Percentiles rank a stretch among this genome's conserved stretches.
Evolutionary conservation across 1,140 invertebrate genomes (phyloP).

Genomic region (Penaeus japonicus): DNA sequence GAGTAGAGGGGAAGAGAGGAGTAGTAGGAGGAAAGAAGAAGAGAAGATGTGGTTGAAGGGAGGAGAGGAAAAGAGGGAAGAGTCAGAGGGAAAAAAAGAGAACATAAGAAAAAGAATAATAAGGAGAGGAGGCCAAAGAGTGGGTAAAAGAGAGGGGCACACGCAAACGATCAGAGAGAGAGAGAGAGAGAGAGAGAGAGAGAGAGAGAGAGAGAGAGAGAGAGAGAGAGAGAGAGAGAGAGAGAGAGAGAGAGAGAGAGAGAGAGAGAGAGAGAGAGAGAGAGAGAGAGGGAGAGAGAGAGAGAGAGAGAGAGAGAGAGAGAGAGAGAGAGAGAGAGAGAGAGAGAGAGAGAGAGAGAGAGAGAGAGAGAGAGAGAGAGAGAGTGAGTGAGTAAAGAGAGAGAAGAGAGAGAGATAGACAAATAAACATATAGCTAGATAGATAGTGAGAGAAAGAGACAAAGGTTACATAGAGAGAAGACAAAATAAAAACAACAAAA

Average conservation of each 20-base stretch:
- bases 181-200: no score
- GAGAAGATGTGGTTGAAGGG: no score
- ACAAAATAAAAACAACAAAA: no score
- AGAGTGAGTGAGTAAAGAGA: background rate
- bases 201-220: no score
- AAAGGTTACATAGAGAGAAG: background rate
- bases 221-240: background rate
- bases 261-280: background rate
- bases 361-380: background rate
- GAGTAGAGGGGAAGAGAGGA: no score
- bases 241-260: background rate
- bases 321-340: no score
- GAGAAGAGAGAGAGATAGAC: conserved; percentile 18
- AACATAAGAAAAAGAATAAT: background rate
- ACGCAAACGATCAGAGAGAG: no score
- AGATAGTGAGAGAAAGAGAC: background rate
- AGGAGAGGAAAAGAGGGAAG: no score
- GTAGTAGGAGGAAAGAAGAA: no score
- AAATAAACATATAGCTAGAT: background rate
- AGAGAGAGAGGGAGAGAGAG: no score
- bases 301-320: background rate
- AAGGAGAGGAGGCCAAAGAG: no score
- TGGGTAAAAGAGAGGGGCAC: background rate
- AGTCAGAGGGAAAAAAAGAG: background rate
- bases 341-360: conserved; percentile 10